A percentile compares a stretch with the other conserved stretches of the same genome.
Evolutionary conservation across 2,113 vertebrate genomes (phyloP).

Genomic region (Tenebrosternarchus preto): DNA sequence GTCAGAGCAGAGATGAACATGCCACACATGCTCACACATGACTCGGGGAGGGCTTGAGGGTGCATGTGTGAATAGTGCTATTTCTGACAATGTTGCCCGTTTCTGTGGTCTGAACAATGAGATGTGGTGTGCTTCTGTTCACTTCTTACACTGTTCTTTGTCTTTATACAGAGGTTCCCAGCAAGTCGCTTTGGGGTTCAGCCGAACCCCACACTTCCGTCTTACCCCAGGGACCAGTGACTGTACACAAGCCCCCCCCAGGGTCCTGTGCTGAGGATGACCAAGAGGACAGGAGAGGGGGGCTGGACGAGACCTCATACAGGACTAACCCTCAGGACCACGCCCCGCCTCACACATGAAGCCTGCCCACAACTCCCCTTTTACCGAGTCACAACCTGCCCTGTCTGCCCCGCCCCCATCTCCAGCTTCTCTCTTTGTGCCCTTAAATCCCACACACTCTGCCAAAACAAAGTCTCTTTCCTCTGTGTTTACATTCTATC

Average conservation of each 20-base stretch:
- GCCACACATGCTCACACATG: not conserved
- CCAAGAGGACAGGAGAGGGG: constrained; percentile 55
- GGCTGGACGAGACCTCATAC: constrained; percentile 59
- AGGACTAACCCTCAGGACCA: constrained; percentile 75
- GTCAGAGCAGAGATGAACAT: constrained; percentile 65
- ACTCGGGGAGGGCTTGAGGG: too few relatives aligned
- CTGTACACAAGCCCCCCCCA: constrained; percentile 60
- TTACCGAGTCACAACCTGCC: constrained; percentile 19
- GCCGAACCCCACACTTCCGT: constrained; percentile 41
- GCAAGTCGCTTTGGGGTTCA: constrained; percentile 67
- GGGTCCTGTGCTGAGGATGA: constrained; percentile 41
- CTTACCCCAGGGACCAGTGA: constrained; percentile 52
- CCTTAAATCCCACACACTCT: constrained; percentile 73
- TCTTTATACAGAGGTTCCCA: constrained; percentile 61
- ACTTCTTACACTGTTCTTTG: not conserved
- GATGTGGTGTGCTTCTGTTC: not conserved
- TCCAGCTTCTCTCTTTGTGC: constrained; percentile 24
- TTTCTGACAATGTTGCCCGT: too few relatives aligned
- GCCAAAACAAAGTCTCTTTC: constrained; percentile 64
- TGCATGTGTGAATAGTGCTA: too few relatives aligned
- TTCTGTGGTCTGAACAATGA: not conserved
- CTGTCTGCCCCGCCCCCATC: constrained; percentile 1
- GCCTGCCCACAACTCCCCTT: constrained; percentile 36
- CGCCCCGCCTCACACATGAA: constrained; percentile 55
- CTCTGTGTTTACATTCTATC: constrained; percentile 72